Evolutionary conservation across 2,888 invertebrate genomes (phyloP), one percentile per base, ranked within the genome.

Genomic region (Dasypogon diadema): DNA sequence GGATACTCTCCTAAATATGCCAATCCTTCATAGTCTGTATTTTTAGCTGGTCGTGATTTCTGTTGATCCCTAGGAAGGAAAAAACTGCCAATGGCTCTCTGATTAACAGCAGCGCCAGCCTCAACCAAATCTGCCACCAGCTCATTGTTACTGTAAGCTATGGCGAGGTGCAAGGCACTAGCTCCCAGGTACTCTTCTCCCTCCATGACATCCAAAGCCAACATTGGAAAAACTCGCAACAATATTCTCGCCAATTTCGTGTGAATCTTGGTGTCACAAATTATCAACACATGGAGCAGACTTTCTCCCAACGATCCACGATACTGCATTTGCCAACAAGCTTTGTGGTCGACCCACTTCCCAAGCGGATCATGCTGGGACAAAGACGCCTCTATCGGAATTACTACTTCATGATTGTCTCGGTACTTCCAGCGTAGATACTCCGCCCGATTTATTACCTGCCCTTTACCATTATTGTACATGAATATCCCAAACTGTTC

Each of bases 1-100:
- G 99, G 98, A 84, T 96, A 98, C 85, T 99, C 99, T 0, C 99
- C 99, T 78, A 98, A 90, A 85, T 99, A 99, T 0, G 98, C 98
- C 80, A 98, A 89, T 1, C 98, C 99, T 87, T 98, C 96, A 87
- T 98, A 99, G 84, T 98, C 97, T 0, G 97, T 97, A 81, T 91
- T 91, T 80, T 92, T 92, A 0, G 91, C 90, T 0, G 95, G 94
- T 74, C 91, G 90, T 5, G 90, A 89, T 74, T 90, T 87, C 84
- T 98, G 98, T 85, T 97, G 98, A 84, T 99, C 99, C 14, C 95
- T 91, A 0, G 99, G 99, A 24, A 97, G 87, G 85, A 99, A 99
- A 86, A 99, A 99, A 83, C 96, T 95, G 55, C 98, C 98, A 51
- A 94, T 93, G 3, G 99, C 99, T 82, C 98, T 88, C 83, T 98